Evolutionary conservation across 2,888 invertebrate genomes (phyloP).

Genomic region (Halictus quadricinctus): DNA sequence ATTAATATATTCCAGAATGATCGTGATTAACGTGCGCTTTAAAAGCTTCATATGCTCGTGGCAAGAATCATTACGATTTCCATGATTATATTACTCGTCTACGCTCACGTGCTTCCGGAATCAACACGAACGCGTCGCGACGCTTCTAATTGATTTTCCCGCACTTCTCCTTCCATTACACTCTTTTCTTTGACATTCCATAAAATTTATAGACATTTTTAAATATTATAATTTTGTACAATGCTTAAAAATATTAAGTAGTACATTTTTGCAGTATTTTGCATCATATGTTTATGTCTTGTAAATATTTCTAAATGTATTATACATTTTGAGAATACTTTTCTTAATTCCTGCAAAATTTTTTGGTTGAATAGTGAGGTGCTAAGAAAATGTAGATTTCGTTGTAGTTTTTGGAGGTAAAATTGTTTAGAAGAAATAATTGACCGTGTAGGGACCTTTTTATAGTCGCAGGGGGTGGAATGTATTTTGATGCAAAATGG

Average conservation of each 20-base stretch:
- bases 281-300: too few species aligned
- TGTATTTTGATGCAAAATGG: not conserved
- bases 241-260: too few species aligned
- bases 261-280: not conserved
- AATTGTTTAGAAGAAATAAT: not conserved
- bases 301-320: too few species aligned
- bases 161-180: not conserved
- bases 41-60: not conserved
- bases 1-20: not conserved
- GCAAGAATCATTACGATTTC: not conserved
- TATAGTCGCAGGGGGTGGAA: not conserved
- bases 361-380: not conserved
- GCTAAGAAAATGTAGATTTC: not conserved
- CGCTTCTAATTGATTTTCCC: not conserved
- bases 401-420: not conserved
- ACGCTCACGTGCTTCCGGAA: not conserved
- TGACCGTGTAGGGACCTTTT: not conserved
- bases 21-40: conserved; percentile 8
- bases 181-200: not conserved
- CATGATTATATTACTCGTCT: not conserved
- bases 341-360: too few species aligned
- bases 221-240: too few species aligned
- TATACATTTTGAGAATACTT: too few species aligned
- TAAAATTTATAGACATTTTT: too few species aligned
- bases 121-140: not conserved